phyloP scores from a whole-genome alignment of 1,140 invertebrate genomes.

The Gryllus bimaculatus region DNA sequence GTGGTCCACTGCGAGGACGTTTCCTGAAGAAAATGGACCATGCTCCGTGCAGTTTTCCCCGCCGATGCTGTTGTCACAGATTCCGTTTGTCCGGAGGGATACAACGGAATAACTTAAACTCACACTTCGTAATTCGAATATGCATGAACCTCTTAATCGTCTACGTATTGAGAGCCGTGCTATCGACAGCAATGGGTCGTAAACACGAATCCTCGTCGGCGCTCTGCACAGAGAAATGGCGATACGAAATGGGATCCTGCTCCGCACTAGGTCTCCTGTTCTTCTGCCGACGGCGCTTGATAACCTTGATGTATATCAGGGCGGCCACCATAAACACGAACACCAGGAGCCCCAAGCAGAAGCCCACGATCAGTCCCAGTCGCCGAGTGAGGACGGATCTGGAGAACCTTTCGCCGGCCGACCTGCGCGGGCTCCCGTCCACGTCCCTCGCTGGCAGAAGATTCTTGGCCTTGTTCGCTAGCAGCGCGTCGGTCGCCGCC shows the following conservation, averaged over 20 bases:
- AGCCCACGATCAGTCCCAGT: slow-evolving; percentile 73
- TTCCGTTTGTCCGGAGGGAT: too few relatives aligned
- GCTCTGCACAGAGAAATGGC: slow-evolving; percentile 50
- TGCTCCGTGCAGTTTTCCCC: too few relatives aligned
- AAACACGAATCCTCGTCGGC: slow-evolving; percentile 27
- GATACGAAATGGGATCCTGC: slow-evolving; percentile 63
- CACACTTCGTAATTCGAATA: too few relatives aligned
- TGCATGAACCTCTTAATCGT: too few relatives aligned
- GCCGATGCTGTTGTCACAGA: too few relatives aligned
- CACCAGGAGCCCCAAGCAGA: slow-evolving; percentile 73
- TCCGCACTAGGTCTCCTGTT: slow-evolving; percentile 56
- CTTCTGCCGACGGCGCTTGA: slow-evolving; percentile 62
- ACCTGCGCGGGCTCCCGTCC: too few relatives aligned
- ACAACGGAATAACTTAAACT: too few relatives aligned
- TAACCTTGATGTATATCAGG: slow-evolving; percentile 75
- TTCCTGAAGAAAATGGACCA: too few relatives aligned
- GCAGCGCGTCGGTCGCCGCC: slow-evolving; percentile 43
- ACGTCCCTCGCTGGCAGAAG: too few relatives aligned
- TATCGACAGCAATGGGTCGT: slow-evolving; percentile 16
- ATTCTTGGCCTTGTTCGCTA: slow-evolving; percentile 35
- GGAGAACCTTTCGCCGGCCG: slow-evolving; percentile 19
- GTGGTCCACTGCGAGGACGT: too few relatives aligned
- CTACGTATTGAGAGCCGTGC: slow-evolving; percentile 11
- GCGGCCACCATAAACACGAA: slow-evolving; percentile 71
- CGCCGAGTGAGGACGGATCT: slow-evolving; percentile 57